These are phyloP conservation scores for Perca flavescens DNA, from an alignment of 2,113 vertebrate genomes.

Conservation along the genomic window DNA sequence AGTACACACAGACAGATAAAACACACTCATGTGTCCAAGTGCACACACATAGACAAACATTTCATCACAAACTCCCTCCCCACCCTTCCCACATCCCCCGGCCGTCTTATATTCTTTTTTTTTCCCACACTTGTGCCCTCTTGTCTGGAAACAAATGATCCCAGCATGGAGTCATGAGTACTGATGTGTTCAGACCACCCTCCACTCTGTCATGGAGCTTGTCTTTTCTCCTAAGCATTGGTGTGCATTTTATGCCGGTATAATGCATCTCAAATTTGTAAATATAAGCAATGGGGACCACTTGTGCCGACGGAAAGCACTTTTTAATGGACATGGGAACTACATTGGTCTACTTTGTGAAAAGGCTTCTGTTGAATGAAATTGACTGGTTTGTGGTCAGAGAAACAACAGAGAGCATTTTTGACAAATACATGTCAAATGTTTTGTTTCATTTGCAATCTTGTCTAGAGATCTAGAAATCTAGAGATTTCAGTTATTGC, in stretches of 20 bases:
- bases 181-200: constrained; percentile 84
- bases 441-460: neutral
- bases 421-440: constrained; percentile 7
- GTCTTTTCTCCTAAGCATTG: constrained; percentile 69
- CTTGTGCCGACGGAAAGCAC: constrained; percentile 54
- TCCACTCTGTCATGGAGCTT: constrained; percentile 76
- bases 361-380: neutral
- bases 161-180: constrained; percentile 83
- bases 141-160: constrained; percentile 86
- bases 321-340: constrained; percentile 61
- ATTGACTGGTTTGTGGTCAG: constrained; percentile 1
- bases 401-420: neutral
- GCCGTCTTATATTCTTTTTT: constrained; percentile 63
- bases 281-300: constrained; percentile 67
- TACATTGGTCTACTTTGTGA: neutral
- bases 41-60: constrained; percentile 58
- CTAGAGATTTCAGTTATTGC: constrained; percentile 47
- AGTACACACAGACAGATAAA: constrained; percentile 75
- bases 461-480: too few species aligned
- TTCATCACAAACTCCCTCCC: constrained; percentile 44
- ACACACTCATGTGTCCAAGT: constrained; percentile 72
- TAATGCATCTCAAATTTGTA: constrained; percentile 73
- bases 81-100: constrained; percentile 69
- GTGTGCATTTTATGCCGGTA: constrained; percentile 80
- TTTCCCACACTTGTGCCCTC: constrained; percentile 83